Base-by-base conservation (phyloP, 2,888 invertebrate species). In the Epirrhoe tristata region DNA sequence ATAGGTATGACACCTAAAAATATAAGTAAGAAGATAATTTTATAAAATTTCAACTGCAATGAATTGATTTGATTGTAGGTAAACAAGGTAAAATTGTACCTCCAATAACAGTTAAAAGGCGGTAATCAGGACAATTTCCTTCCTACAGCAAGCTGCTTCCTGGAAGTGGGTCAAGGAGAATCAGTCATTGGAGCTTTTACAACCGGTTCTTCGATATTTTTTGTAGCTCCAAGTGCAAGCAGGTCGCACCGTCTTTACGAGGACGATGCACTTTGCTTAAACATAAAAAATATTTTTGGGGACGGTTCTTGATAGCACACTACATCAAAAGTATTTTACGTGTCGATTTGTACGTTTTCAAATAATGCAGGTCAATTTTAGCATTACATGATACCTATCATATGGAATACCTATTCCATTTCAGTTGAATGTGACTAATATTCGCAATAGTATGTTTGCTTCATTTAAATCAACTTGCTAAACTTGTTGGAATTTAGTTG, bases 141-240 rank as follows among this genome's bases (percentile, higher is more conserved):
- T 90, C 87, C 86, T 83, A 78, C 72, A 77, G 67, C 73, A 79
- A 73, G 77, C 73, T 63, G 39, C 48, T 17, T 52, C 61, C 62
- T 62, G 66, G 71, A 82, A 81, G 78, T 89, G 74, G 89, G 91
- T 90, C 91, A 91, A 91, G 91, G 91, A 87, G 86, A 84, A 80
- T 84, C 77, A 77, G 76, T 83, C 75, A 77, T 81, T 80, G 79
- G 81, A 76, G 78, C 84, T 84, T 80, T 85, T 85, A 82, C 77
- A 86, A 90, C 90, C 86, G 89, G 90, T 90, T 88, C 67, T 63
- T 58, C 65, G 73, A 73, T 70, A 67, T 62, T 66, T 81, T 81
- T 81, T 79, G 71, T 79, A 67, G 54, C 55, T 66, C 66, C 56
- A 57, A 58, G 63, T 70, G 64, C 61, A 62, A 59, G 60, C 66